Evolutionary conservation across 2,113 vertebrate genomes (phyloP).

Genomic region (Cryptotis parvus): DNA sequence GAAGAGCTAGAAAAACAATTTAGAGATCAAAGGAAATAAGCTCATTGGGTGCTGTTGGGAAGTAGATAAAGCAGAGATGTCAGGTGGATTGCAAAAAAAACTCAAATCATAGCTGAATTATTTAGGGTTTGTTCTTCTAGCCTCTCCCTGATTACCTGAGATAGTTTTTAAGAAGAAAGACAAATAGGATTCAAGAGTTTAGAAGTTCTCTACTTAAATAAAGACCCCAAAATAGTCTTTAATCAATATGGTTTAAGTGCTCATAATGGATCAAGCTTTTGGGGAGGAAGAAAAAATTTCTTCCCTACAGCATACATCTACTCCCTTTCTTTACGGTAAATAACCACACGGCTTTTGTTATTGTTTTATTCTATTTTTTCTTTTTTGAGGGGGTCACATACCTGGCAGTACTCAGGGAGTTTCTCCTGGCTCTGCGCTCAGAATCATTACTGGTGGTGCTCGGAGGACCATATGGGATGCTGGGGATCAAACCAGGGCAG

Average conservation of each 20-base stretch:
- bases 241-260: neutral
- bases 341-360: neutral
- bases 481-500: no score
- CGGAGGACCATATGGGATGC: no score
- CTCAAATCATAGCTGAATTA: neutral
- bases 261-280: neutral
- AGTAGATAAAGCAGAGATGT: neutral
- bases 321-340: neutral
- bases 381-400: no score
- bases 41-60: neutral
- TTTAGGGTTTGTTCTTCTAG: neutral
- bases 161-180: neutral
- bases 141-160: neutral
- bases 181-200: neutral
- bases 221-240: neutral
- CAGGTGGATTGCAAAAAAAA: neutral
- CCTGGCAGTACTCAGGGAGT: no score
- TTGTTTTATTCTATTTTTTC: no score
- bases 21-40: neutral
- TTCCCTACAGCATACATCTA: neutral
- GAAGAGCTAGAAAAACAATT: neutral
- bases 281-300: neutral
- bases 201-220: neutral
- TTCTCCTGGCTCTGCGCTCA: no score
- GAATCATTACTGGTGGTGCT: no score